phyloP scores from a whole-genome alignment of 2,113 vertebrate genomes.

The Columba janthina region DNA sequence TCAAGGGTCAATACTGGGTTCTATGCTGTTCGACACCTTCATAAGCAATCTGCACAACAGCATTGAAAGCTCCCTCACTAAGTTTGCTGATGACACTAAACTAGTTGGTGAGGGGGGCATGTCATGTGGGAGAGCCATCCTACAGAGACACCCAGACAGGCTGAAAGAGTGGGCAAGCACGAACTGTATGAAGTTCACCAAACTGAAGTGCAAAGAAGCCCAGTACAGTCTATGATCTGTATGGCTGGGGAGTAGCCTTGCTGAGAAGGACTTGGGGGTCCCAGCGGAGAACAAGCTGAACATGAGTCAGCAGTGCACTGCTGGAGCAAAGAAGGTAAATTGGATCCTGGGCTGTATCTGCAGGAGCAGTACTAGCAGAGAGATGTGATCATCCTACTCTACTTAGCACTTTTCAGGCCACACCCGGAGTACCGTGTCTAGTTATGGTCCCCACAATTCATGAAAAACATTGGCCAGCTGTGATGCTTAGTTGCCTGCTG shows the following conservation, averaged over 20 bases:
- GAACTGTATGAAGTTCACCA: background rate
- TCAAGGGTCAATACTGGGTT: background rate
- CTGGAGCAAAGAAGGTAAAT: background rate
- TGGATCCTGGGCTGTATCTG: background rate
- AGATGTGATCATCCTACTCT: background rate
- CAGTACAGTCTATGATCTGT: background rate
- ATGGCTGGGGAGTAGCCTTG: background rate
- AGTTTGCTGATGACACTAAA: background rate
- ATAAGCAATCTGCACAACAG: background rate
- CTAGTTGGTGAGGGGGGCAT: background rate
- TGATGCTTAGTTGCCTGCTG: background rate
- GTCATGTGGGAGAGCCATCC: background rate
- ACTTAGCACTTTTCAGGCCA: background rate
- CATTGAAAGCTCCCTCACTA: background rate
- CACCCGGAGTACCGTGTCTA: background rate
- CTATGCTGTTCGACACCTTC: background rate
- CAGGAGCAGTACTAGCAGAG: background rate
- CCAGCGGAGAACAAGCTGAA: background rate
- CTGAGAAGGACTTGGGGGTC: background rate
- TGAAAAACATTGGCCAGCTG: background rate
- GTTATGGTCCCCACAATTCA: background rate
- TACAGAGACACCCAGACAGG: background rate
- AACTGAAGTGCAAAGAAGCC: background rate
- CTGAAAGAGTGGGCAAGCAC: background rate
- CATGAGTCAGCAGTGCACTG: fast-evolving